phyloP scores from a whole-genome alignment of 2,797 vertebrate species.

The Kryptopterus vitreolus region DNA sequence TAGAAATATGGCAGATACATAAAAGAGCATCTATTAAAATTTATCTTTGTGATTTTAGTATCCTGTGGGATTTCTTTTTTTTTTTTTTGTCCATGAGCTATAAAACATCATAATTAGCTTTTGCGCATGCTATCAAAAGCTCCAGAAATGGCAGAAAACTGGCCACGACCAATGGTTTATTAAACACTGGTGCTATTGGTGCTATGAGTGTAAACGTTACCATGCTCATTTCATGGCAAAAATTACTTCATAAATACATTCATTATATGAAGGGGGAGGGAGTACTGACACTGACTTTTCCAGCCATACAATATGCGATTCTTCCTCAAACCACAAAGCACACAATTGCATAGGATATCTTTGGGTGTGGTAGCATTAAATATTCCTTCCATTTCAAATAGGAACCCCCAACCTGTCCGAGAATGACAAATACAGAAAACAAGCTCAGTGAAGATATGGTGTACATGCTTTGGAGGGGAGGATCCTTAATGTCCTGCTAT shows the following conservation, averaged over 20 bases:
- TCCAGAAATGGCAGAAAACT: conserved; percentile 14
- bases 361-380: too few relatives aligned
- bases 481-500: too few relatives aligned
- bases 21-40: conserved; percentile 58
- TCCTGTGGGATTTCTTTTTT: conserved; percentile 58
- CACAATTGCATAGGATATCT: too few relatives aligned
- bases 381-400: too few relatives aligned
- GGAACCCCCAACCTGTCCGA: too few relatives aligned
- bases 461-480: too few relatives aligned
- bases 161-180: background rate
- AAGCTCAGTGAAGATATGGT: too few relatives aligned
- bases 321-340: too few relatives aligned
- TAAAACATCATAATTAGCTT: conserved; percentile 64
- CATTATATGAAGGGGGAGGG: background rate
- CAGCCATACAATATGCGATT: too few relatives aligned
- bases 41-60: conserved; percentile 58
- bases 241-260: conserved; percentile 11
- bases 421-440: too few relatives aligned
- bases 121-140: conserved; percentile 41
- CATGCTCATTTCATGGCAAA: conserved; percentile 11
- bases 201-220: background rate
- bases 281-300: too few relatives aligned
- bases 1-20: conserved; percentile 50
- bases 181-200: background rate
- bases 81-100: conserved; percentile 52